A percentile compares a stretch with the other conserved stretches of the same genome.
Evolutionary conservation across 2,888 invertebrate species (phyloP).

Genomic region (Synergus itoensis): DNA sequence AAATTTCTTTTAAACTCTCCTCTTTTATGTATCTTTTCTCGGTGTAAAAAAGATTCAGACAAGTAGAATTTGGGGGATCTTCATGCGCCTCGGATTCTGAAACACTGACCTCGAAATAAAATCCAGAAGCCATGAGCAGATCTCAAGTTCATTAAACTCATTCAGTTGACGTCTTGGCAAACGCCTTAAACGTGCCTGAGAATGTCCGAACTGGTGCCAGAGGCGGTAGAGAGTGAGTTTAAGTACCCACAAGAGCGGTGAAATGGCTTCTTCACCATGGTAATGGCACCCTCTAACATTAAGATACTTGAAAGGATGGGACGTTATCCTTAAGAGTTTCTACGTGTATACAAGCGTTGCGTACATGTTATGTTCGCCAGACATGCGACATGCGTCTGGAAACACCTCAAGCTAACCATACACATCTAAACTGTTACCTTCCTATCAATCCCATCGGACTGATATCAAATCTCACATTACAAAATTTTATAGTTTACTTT

Average conservation of each 20-base stretch:
- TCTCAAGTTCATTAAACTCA: slow-evolving; percentile 15
- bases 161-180: slow-evolving; percentile 4
- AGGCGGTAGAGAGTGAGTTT: slow-evolving; percentile 23
- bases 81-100: not conserved
- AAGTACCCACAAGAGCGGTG: not conserved
- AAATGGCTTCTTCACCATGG: slow-evolving; percentile 30
- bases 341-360: not conserved
- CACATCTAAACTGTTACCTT: not conserved
- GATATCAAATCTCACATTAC: not conserved
- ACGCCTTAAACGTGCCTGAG: slow-evolving; percentile 9
- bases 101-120: not conserved
- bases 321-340: slow-evolving; percentile 28
- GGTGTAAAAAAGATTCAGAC: too few species aligned
- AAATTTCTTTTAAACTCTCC: too few species aligned
- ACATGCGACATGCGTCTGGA: not conserved
- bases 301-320: slow-evolving; percentile 12
- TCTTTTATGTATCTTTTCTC: too few species aligned
- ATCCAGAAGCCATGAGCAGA: not conserved
- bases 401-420: not conserved
- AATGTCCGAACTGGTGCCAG: slow-evolving; percentile 40
- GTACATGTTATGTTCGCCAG: not conserved
- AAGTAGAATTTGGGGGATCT: too few species aligned
- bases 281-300: slow-evolving; percentile 6
- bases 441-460: not conserved
- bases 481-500: not conserved